These are phyloP conservation scores for Clostera curtula DNA, from an alignment of 2,888 invertebrate species.

Conservation along the genomic window DNA sequence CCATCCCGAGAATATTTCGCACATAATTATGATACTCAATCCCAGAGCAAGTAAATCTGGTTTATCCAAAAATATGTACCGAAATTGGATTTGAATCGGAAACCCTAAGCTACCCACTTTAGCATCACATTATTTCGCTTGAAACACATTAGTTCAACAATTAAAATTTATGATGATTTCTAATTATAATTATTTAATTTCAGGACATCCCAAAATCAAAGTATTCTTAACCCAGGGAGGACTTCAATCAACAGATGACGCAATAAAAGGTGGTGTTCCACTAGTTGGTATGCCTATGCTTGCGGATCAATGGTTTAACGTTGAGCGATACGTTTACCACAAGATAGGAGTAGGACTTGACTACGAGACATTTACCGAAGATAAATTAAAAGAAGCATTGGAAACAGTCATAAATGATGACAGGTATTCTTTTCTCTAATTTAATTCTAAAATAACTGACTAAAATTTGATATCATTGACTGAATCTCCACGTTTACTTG, in stretches of 20 bases:
- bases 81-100: too few relatives aligned
- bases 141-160: background rate
- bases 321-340: slow-evolving; percentile 24
- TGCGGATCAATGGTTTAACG: slow-evolving; percentile 48
- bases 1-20: too few relatives aligned
- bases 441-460: background rate
- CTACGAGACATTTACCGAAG: slow-evolving; percentile 22
- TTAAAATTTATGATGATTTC: too few relatives aligned
- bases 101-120: too few relatives aligned
- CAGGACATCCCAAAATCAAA: slow-evolving; percentile 54
- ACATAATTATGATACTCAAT: too few relatives aligned
- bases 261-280: slow-evolving; percentile 43
- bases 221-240: slow-evolving; percentile 58
- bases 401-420: slow-evolving; percentile 20
- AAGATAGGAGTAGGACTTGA: slow-evolving; percentile 26
- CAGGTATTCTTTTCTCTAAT: slow-evolving; percentile 13
- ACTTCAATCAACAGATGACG: slow-evolving; percentile 52
- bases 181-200: slow-evolving; percentile 6
- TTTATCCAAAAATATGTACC: too few relatives aligned
- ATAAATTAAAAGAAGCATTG: slow-evolving; percentile 23
- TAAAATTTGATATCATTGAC: background rate
- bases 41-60: too few relatives aligned
- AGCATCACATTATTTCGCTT: too few relatives aligned
- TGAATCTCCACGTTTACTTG: background rate
- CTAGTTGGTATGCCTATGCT: slow-evolving; percentile 46